Evolutionary conservation across 2,797 vertebrate species (phyloP).

Genomic region (Helostoma temminkii): DNA sequence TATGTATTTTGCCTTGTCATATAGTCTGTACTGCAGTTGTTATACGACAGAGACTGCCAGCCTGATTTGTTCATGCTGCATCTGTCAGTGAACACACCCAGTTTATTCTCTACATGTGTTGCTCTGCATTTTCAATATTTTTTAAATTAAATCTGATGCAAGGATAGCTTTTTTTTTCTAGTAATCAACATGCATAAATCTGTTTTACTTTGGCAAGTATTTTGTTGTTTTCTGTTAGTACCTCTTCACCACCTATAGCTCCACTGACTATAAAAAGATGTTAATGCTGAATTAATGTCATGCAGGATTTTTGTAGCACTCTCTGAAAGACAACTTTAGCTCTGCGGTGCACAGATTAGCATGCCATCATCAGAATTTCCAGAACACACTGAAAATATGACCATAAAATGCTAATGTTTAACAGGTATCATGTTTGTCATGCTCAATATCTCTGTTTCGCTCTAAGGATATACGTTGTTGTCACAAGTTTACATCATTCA

Average conservation of each 20-base stretch:
- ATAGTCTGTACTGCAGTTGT: constrained; percentile 11
- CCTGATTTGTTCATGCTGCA: neutral
- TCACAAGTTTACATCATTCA: too few relatives aligned
- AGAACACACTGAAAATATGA: neutral
- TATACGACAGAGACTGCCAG: neutral
- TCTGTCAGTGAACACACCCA: neutral
- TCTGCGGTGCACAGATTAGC: neutral
- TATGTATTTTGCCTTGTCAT: constrained; percentile 18
- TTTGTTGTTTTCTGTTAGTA: neutral
- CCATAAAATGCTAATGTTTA: neutral
- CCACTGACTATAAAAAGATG: constrained; percentile 1
- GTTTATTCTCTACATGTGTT: neutral
- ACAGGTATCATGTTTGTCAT: neutral
- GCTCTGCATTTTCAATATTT: neutral
- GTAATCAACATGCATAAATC: neutral
- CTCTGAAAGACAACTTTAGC: neutral
- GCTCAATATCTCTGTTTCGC: neutral
- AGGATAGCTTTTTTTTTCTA: neutral
- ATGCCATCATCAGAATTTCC: neutral
- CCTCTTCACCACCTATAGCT: constrained; percentile 2
- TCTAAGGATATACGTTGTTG: too few relatives aligned
- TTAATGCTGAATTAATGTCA: constrained; percentile 15
- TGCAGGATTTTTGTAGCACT: constrained; percentile 3
- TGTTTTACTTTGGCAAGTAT: neutral
- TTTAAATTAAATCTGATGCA: constrained; percentile 12